Evolutionary conservation across 1,140 invertebrate species (phyloP), one percentile per base, ranked within the genome.

Genomic region (Probaryconus sp.): DNA sequence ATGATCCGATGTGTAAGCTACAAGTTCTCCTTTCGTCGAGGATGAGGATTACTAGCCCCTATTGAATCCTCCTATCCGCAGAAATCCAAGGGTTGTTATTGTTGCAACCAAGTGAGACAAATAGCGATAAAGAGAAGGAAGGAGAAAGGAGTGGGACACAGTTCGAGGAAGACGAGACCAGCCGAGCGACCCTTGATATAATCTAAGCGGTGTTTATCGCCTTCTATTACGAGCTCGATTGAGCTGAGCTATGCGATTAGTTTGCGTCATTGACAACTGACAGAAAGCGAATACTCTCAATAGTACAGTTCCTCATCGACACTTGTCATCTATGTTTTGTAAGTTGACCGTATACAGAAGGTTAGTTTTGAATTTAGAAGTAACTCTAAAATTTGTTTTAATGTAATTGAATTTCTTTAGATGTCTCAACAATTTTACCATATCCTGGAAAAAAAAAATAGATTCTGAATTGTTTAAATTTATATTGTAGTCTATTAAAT

Each of bases 1-100:
- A 87, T 87, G 79, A 87, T 87, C 87, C 82, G 83, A 67, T 81
- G 78, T 86, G 85, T 85, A 88, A 87, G 86, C 85, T 81, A 80
- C 58, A 56, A 38, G 33, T 63, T n/a, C 67, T 68, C 48, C 50
- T 67, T 79, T 45, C 50, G 65, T 69, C 74, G 77, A 80, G 82
- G 76, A 79, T 69, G 81, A 81, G 83, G 85, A 83, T 85, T 85
- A 86, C 63, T 79, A 65, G 67, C 65, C 60, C 76, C 48, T 65
- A 69, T 58, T 68, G 76, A 71, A 68, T 79, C 63, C 72, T 63
- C 50, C 65, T 51, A 51, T 65, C 71, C 75, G 28, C 48, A 76
- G 68, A 75, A 82, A 80, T 83, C 82, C 77, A 79, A 78, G 78
- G 79, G 81, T 61, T 74, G 67, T 87, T 87, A 86, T 88, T 88